Base-by-base conservation (phyloP, 2,888 invertebrate genomes). In the Mantis religiosa region DNA sequence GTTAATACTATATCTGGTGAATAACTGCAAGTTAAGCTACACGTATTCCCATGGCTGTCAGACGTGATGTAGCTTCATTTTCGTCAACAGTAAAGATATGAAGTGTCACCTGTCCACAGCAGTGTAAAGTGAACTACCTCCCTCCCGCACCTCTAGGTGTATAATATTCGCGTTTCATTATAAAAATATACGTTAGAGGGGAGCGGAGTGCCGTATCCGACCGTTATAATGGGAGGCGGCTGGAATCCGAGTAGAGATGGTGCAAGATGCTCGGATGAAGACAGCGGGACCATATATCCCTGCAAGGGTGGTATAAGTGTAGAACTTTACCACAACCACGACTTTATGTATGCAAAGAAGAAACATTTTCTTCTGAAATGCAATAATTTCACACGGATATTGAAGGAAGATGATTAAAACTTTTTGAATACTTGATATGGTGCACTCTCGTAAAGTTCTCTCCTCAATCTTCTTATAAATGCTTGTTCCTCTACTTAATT, bases 81-180 rank as follows among this genome's bases (percentile, higher is more conserved):
- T 27, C 15, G 54, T 71, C 54, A 71, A 71, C 54, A 71, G 54
- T 28, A 41, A 27, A 27, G 87, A 87, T 87, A 87, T 82, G 87
- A 82, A 87, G 82, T 87, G 81, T 87, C 86, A 87, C 81, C 71
- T 28, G 71, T 87, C 81, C 86, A 71, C 30, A 28, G 82, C 30
- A 28, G 27, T 81, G 86, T 81, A 27, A 86, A 82, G 82, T 30
- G 82, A 34, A 71, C 54, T 71, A 8, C 20, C 87, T 34, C 87
- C 41, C 81, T 4, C 34, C 25, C 9, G n/a, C n/a, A n/a, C n/a
- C 27, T 1, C 7, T 8, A 4, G 4, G 47, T 25, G n/a, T 82
- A 82, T 82, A 87, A 82, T 87, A 34, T 71, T 82, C 82, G 87
- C 82, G 82, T 87, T 87, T 87, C 87, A 87, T 87, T 87, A 87